Evolutionary conservation across 64 coral and sea anemone genomes (phyloP).

Genomic region (Dendrophyllia cribrosa): DNA sequence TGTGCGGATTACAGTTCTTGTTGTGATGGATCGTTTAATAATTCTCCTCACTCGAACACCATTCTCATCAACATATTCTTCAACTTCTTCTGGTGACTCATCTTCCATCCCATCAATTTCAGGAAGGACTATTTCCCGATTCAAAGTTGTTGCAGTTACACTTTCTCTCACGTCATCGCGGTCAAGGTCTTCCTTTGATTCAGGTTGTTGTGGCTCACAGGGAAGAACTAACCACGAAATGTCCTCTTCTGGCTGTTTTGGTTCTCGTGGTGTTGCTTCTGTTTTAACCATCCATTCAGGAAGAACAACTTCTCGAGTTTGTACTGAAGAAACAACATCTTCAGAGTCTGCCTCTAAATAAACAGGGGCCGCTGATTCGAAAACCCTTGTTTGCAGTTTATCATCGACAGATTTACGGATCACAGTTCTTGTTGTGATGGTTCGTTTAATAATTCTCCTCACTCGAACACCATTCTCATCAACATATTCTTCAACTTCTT

Average conservation of each 20-base stretch:
- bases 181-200: neutral
- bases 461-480: slow-evolving; percentile 74
- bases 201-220: neutral
- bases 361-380: slow-evolving; percentile 35
- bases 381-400: neutral
- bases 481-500: neutral
- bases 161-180: neutral
- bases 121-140: slow-evolving; percentile 1
- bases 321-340: slow-evolving; percentile 11
- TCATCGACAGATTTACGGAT: slow-evolving; percentile 16
- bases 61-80: slow-evolving; percentile 63
- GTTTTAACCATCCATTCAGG: slow-evolving; percentile 21
- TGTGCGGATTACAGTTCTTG: neutral
- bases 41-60: slow-evolving; percentile 55
- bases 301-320: slow-evolving; percentile 8
- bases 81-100: neutral
- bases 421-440: slow-evolving; percentile 24
- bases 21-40: slow-evolving; percentile 59
- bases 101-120: slow-evolving; percentile 23
- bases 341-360: slow-evolving; percentile 1
- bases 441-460: slow-evolving; percentile 29
- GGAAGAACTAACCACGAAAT: neutral
- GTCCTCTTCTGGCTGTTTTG: neutral
- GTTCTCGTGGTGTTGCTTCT: neutral
- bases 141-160: neutral